Base-by-base conservation (phyloP, 1,140 invertebrate species). In the Heterodera carotae region DNA sequence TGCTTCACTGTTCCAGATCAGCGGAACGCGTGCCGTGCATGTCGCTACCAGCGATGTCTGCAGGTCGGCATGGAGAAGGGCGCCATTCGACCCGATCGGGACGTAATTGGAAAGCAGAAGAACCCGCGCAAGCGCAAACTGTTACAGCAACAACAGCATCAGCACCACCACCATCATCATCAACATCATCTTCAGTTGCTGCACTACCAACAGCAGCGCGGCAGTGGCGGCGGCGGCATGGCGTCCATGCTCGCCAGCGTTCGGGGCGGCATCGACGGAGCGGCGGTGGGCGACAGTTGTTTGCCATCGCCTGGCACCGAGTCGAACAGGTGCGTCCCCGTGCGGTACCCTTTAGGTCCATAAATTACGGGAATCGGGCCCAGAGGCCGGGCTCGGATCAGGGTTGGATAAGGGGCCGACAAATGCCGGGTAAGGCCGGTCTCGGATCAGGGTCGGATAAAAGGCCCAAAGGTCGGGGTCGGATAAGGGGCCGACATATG, bases 31-130 rank as follows among this genome's bases (percentile, higher is more conserved):
- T 86, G 85, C 70, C 79, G 85, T 22, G 81, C 71, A 72, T 87
- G 85, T 67, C 82, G 85, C 10, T 87, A 86, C 68, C 84, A 88
- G 67, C 77, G 84, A 10, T 87, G 85, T 69, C 69, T 87, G 0
- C 82, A 81, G 29, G 85, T 88, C 18, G 85, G 85, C 27, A 87
- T 87, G 85, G 86, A 87, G 77, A 81, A 81, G 25, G 84, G 84
- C 31, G 85, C 85, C 36, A 86, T 86, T 64, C 84, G 85, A 27
- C 85, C 85, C 22, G 85, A 86, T 74, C 76, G 85, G 25, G 85
- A 86, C 64, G 75, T 86, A 36, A 86, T 86, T 62, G 85, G 85
- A 7, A 86, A 86, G 69, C 85, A 86, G 75, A 86, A 86, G 76
- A 86, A 86, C 76, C 85, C 85, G 15, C 74, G 85, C 18, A 86